Evolutionary conservation across 1,140 invertebrate species (phyloP).

Genomic region (Cepaea nemoralis): DNA sequence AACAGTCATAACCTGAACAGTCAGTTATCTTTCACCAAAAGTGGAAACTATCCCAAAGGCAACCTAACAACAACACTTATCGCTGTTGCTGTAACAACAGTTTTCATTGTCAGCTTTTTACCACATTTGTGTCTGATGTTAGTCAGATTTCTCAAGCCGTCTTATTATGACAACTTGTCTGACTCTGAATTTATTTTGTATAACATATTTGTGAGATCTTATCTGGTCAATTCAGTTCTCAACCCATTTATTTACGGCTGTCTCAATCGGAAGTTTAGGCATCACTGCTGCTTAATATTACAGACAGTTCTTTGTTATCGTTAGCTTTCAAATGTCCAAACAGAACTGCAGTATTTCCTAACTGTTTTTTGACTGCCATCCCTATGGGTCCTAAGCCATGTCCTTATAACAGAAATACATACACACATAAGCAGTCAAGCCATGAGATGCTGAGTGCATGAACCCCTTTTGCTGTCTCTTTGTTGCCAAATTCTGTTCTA

Average conservation of each 20-base stretch:
- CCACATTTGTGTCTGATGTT: slow-evolving; percentile 45
- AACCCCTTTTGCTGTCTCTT: too few relatives aligned
- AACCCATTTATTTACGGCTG: slow-evolving; percentile 50
- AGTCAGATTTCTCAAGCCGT: slow-evolving; percentile 20
- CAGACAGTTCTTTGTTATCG: background rate
- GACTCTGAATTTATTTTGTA: slow-evolving; percentile 37
- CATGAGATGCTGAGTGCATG: too few relatives aligned
- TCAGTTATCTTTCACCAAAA: background rate
- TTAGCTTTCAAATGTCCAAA: background rate
- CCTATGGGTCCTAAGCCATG: too few relatives aligned
- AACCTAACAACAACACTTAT: slow-evolving; percentile 43
- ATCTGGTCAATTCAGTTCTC: slow-evolving; percentile 43
- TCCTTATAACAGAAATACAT: too few relatives aligned
- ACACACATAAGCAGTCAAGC: too few relatives aligned
- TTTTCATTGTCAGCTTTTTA: slow-evolving; percentile 53
- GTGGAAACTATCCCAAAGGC: background rate
- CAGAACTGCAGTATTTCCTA: too few relatives aligned
- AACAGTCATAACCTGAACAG: background rate
- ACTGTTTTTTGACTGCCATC: too few relatives aligned
- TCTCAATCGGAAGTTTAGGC: slow-evolving; percentile 37
- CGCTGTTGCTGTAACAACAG: slow-evolving; percentile 47
- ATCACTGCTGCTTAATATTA: background rate
- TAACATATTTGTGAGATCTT: slow-evolving; percentile 48
- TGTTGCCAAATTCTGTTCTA: too few relatives aligned
- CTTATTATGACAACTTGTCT: slow-evolving; percentile 37